phyloP scores from a whole-genome alignment of 2,113 vertebrate species.

The Silurus asotus region DNA sequence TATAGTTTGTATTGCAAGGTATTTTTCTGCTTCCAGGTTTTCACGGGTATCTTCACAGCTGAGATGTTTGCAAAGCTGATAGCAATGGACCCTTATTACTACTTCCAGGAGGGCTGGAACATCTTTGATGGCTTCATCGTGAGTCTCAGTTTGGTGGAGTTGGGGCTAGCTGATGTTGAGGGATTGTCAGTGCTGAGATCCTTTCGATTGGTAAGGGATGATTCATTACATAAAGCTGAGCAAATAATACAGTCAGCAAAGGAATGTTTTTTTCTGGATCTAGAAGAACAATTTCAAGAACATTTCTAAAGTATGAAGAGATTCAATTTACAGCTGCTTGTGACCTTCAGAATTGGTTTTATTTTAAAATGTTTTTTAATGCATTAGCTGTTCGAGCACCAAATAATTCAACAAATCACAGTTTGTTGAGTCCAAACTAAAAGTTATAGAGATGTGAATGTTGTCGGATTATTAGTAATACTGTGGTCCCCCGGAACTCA shows the following conservation, averaged over 20 bases:
- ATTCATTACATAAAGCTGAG: not conserved
- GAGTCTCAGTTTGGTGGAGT: slow-evolving; percentile 94
- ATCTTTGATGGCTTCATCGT: slow-evolving; percentile 98
- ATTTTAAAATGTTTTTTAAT: not conserved
- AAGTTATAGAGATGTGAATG: not conserved
- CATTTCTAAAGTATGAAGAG: not conserved
- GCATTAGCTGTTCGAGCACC: not conserved
- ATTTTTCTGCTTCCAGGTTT: slow-evolving; percentile 76
- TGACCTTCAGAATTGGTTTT: not conserved
- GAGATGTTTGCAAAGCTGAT: slow-evolving; percentile 98
- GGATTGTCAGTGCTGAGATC: slow-evolving; percentile 97
- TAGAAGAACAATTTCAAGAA: not conserved
- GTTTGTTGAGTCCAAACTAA: too few species aligned
- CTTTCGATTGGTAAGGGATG: slow-evolving; percentile 89
- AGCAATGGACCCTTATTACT: slow-evolving; percentile 99
- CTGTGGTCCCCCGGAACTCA: too few species aligned
- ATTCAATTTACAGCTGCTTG: too few species aligned
- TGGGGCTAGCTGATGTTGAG: slow-evolving; percentile 89
- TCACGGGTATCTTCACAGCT: slow-evolving; percentile 96
- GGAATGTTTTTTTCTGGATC: not conserved
- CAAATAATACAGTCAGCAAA: not conserved
- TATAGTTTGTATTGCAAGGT: not conserved
- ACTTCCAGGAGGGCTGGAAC: slow-evolving; percentile 99
- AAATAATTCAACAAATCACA: not conserved
- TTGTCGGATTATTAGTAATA: not conserved